Base-by-base conservation (phyloP, 2,888 invertebrate species). In the Theodoxus fluviatilis region DNA sequence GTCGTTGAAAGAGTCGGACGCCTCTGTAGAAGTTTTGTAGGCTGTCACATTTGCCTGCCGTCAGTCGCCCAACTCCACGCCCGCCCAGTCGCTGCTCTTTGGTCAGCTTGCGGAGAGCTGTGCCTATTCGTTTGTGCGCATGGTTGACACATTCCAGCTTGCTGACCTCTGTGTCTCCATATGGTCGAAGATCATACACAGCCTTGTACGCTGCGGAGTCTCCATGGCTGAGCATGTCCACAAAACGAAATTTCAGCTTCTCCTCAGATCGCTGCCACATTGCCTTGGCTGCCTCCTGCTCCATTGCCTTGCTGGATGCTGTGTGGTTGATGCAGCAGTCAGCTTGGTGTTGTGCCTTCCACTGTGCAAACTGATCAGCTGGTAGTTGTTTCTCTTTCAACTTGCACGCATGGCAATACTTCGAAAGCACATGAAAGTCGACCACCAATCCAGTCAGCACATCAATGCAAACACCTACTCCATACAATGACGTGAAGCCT, bases 21-120 rank as follows among this genome's bases (percentile, higher is more conserved):
- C 55, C 55, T 1, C 57, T n/a, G 38, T 67, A 67, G 31, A 37
- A 67, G 25, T 67, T 28, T 38, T 67, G 67, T n/a, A 35, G 67
- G n/a, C 33, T 37, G 22, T 67, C 43, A 43, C 68, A 68, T 12
- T 59, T 68, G 2, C 33, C 18, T 18, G 57, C 59, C 18, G 68
- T 68, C 1, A 68, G 68, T n/a, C 43, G 0, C 6, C 68, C 68
- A 31, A 43, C 18, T 0, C 68, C 68, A 9, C 68, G 25, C 31
- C 68, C 33, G 33, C 68, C 59, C 3, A 61, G 40, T 22, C 9
- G 40, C 15, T 61, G 47, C 18, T 68, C 43, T 35, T 68, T 59
- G 6, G 59, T 31, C 61, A 68, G 59, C 22, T 68, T 61, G 15
- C 63, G 38, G 3, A 68, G 47, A 7, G 59, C 68, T 40, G 68